These are phyloP conservation scores for Phrynocephalus versicolor DNA, from an alignment of 2,113 vertebrate species.

Conservation along the genomic window DNA sequence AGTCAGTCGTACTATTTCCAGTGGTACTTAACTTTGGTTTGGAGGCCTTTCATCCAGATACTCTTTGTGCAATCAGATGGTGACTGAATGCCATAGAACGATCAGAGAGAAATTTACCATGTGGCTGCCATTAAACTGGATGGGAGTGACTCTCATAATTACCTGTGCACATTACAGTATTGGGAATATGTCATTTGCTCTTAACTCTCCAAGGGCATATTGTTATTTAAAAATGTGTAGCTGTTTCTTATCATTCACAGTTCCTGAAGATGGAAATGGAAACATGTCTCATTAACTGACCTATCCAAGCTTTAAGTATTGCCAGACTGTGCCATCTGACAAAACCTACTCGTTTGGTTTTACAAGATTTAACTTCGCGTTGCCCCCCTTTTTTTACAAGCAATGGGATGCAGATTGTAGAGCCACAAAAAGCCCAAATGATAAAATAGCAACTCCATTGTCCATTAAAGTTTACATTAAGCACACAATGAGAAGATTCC, in stretches of 20 bases:
- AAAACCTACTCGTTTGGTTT: constrained; percentile 8
- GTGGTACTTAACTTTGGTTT: constrained; percentile 22
- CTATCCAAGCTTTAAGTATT: not conserved
- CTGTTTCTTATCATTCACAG: not conserved
- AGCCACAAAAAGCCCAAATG: not conserved
- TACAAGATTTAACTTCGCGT: not conserved
- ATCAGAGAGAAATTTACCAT: constrained; percentile 35
- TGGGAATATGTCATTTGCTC: not conserved
- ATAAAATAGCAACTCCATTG: not conserved
- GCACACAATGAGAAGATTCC: not conserved
- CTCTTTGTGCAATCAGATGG: constrained; percentile 12
- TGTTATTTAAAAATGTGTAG: constrained; percentile 3
- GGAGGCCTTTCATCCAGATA: constrained; percentile 17
- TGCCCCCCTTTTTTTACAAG: too few relatives aligned
- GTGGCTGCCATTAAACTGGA: constrained; percentile 29
- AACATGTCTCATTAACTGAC: not conserved
- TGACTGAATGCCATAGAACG: constrained; percentile 18
- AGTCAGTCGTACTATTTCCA: constrained; percentile 25
- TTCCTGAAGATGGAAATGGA: not conserved
- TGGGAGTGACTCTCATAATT: constrained; percentile 28
- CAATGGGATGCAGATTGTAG: too few relatives aligned
- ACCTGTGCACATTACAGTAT: constrained; percentile 11
- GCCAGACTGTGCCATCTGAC: not conserved
- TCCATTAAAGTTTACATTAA: not conserved
- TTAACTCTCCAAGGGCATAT: not conserved